phyloP scores from a whole-genome alignment of 2,888 invertebrate species.

The Chloromyia formosa region DNA sequence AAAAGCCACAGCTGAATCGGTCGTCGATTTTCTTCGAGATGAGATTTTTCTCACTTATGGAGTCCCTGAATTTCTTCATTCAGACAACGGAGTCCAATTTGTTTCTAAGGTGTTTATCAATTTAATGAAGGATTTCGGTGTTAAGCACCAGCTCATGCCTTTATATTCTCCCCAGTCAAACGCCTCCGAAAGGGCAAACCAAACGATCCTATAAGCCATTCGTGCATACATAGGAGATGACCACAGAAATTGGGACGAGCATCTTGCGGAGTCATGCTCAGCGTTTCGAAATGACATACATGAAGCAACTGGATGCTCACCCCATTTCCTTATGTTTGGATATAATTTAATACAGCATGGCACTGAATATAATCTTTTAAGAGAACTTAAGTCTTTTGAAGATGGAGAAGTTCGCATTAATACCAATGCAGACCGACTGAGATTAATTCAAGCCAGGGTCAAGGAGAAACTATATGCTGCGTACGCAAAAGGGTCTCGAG shows the following conservation, averaged over 20 bases:
- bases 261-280: background rate
- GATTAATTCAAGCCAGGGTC: no score
- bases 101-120: background rate
- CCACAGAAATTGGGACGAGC: constrained; percentile 19
- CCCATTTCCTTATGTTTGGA: constrained; percentile 20
- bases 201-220: constrained; percentile 8
- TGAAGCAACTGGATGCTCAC: constrained; percentile 11
- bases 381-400: no score
- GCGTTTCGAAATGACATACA: constrained; percentile 9
- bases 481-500: no score
- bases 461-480: no score
- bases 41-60: background rate
- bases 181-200: constrained; percentile 28
- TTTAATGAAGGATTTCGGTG: constrained; percentile 3
- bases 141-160: background rate
- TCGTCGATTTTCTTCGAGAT: constrained; percentile 43
- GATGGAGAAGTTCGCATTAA: no score
- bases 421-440: no score
- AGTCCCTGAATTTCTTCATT: background rate
- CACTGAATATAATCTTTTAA: no score
- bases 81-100: background rate
- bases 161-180: constrained; percentile 22
- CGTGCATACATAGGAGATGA: constrained; percentile 18
- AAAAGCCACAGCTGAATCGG: constrained; percentile 42
- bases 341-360: background rate